Percentiles rank a stretch among this genome's conserved stretches.
These are phyloP conservation scores for Heliothis subflexa DNA, from an alignment of 1,140 invertebrate species.

Conservation along the genomic window DNA sequence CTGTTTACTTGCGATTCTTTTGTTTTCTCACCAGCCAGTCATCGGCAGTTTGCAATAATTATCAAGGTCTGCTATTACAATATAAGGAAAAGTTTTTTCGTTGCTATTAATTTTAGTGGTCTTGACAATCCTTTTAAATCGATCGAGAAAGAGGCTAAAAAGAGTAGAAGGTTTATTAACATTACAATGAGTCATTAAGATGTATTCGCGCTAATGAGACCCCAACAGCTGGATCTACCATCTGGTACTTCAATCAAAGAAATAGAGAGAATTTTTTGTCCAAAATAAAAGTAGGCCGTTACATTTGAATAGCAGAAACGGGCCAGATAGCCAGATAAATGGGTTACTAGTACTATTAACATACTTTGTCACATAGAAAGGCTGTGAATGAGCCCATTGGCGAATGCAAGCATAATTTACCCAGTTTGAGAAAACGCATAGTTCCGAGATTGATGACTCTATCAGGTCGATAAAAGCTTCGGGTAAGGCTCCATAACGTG, in stretches of 20 bases:
- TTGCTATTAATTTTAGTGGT: neutral
- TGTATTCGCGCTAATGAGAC: no score
- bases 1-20: slow-evolving; percentile 22
- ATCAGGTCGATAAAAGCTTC: neutral
- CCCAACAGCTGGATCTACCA: no score
- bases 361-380: neutral
- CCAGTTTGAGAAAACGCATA: neutral
- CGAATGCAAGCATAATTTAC: neutral
- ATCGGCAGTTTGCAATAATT: slow-evolving; percentile 9
- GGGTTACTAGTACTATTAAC: slow-evolving; percentile 5
- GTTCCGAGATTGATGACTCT: slow-evolving; percentile 8
- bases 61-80: slow-evolving; percentile 1
- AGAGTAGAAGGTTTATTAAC: no score
- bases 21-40: slow-evolving; percentile 20
- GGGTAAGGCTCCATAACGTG: neutral
- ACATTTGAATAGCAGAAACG: neutral
- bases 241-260: no score
- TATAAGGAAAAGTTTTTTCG: neutral
- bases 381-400: slow-evolving; percentile 12
- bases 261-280: no score
- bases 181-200: no score
- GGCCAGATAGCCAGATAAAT: slow-evolving; percentile 7
- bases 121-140: neutral
- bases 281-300: no score
- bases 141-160: no score